Base-by-base conservation (phyloP, 2,888 invertebrate species). In the Sinohyriopsis cumingii region DNA sequence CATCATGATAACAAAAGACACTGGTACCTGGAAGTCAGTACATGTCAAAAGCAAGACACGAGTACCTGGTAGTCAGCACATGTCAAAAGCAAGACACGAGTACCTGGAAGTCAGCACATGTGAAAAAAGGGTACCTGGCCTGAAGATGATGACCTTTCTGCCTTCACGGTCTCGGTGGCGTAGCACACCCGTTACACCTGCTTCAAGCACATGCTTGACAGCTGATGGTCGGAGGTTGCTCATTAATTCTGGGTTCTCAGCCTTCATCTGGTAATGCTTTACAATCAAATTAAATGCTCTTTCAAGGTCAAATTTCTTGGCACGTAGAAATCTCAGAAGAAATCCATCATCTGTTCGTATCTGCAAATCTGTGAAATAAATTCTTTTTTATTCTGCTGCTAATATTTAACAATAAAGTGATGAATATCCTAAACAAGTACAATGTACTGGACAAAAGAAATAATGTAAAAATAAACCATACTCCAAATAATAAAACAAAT, bases 221-320 rank as follows among this genome's bases (percentile, higher is more conserved):
- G 74, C 66, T 15, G 82, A 80, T 1, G 88, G 88, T 9, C 74
- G 72, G 57, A 86, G 78, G 56, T 82, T 78, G 54, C 79, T 76
- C 71, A 84, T 87, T 22, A 89, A 62, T 28, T 86, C 84, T 12
- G 80, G 73, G 71, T 86, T 81, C 53, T 84, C 81, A 7, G 77
- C 79, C 12, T 84, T 77, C 65, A 86, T 79, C 45, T 71, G 80
- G 77, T 87, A 89, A 77, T 87, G 87, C 57, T 84, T 84, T 25
- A 85, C 71, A 22, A 86, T 54, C 33, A 95, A 91, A 77, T 94
- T 93, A 72, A 93, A 91, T 0, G 96, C 94, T 82, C 95, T 95
- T 79, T 96, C 94, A 4, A 95, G 95, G 89, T 96, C 95, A 89
- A 94, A 96, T 90, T 96, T 96, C 90, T 94, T 94, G 2, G 95